Conservation (phyloP, 2,797 vertebrate species). For the Erethizon dorsatum region DNA sequence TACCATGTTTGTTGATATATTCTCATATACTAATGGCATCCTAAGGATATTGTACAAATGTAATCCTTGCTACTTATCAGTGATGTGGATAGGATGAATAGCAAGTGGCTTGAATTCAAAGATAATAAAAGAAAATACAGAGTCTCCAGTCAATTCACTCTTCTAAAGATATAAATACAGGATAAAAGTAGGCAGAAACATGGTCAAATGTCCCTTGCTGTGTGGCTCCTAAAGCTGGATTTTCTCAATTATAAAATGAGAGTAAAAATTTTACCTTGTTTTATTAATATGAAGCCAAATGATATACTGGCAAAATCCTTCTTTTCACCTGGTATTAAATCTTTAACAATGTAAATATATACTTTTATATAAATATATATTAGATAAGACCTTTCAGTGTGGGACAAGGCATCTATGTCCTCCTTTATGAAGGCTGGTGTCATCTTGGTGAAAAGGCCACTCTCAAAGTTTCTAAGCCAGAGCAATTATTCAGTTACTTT, state of each 20-base stretch:
- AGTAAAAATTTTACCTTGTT: not conserved
- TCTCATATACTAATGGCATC: not conserved
- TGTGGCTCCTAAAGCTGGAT: not conserved
- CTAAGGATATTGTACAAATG: not conserved
- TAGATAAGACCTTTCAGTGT: not conserved
- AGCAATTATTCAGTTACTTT: not conserved
- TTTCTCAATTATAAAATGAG: not conserved
- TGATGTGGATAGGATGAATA: not conserved
- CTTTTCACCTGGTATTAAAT: not conserved
- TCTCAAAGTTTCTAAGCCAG: not conserved
- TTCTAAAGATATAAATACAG: not conserved
- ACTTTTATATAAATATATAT: not conserved
- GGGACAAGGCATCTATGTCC: not conserved
- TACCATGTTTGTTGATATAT: not conserved
- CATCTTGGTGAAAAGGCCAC: not conserved
- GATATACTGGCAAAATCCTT: not conserved
- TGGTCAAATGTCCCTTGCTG: rapidly evolving
- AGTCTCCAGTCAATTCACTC: not conserved
- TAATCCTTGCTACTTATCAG: not conserved
- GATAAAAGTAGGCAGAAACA: not conserved
- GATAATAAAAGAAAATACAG: not conserved
- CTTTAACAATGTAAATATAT: not conserved
- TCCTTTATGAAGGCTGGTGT: not conserved
- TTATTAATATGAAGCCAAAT: not conserved
- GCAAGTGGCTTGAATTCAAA: not conserved